Evolutionary conservation across 2,113 vertebrate species (phyloP).

Genomic region (Herpetotheres cachinnans): DNA sequence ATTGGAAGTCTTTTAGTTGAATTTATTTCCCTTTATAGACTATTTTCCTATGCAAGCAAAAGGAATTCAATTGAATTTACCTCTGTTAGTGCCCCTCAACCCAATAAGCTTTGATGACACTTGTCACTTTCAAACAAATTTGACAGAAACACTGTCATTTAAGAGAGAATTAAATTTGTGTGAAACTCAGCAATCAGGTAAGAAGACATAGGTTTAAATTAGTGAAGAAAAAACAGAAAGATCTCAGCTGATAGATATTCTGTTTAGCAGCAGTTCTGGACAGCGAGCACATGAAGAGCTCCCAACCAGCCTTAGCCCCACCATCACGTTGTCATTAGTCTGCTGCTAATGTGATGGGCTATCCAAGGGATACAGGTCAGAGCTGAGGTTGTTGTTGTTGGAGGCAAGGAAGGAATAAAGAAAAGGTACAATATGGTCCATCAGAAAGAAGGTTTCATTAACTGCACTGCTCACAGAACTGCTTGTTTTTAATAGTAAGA

Average conservation of each 20-base stretch:
- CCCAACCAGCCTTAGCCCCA: not conserved
- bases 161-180: not conserved
- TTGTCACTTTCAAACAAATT: not conserved
- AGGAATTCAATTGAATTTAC: not conserved
- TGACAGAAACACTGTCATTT: not conserved
- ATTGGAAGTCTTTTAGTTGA: not conserved
- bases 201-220: not conserved
- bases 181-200: not conserved
- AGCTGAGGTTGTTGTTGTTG: not conserved
- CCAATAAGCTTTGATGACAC: not conserved
- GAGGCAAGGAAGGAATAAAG: not conserved
- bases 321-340: accelerated
- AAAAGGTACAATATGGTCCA: not conserved
- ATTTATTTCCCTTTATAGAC: not conserved
- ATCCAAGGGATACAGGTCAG: not conserved
- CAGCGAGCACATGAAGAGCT: not conserved
- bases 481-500: not conserved
- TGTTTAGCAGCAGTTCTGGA: not conserved
- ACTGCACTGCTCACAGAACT: not conserved
- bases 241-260: not conserved
- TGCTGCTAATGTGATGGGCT: not conserved
- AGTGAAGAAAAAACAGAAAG: not conserved
- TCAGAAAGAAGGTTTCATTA: not conserved
- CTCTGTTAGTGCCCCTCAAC: not conserved
- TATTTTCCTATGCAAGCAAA: not conserved